Conservation (phyloP, 2,888 invertebrate genomes). For the Nomada hirtipes region DNA sequence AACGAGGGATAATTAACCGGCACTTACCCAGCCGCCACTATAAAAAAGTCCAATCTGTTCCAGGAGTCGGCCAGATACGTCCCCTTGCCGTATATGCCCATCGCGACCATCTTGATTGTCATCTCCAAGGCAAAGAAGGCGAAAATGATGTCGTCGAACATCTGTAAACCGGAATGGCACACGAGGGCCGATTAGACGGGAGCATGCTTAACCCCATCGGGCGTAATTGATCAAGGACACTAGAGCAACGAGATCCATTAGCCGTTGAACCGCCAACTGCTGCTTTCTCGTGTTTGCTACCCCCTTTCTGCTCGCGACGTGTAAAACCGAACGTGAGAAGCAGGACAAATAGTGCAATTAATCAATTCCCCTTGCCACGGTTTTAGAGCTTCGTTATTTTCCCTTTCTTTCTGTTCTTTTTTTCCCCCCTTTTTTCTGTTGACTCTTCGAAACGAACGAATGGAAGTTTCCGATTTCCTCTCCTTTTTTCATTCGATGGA, state of each 20-base stretch:
- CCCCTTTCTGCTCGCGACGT: conserved; percentile 14
- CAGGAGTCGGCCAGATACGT: conserved; percentile 99
- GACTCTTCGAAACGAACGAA: no score
- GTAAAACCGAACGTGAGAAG: conserved; percentile 10
- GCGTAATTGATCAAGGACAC: conserved; percentile 59
- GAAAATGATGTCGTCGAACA: conserved; percentile 99
- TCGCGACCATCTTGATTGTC: conserved; percentile 99
- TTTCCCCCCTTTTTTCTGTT: not conserved
- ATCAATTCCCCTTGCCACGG: conserved; percentile 21
- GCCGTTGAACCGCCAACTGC: conserved; percentile 26
- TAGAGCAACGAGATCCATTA: conserved; percentile 55
- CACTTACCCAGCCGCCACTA: conserved; percentile 96
- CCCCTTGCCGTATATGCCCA: conserved; percentile 97
- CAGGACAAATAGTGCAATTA: conserved; percentile 44
- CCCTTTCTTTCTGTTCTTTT: not conserved
- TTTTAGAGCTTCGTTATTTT: not conserved
- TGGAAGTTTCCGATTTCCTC: no score
- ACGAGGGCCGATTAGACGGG: conserved; percentile 25
- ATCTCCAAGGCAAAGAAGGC: conserved; percentile 99
- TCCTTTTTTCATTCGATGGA: no score
- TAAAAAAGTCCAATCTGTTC: conserved; percentile 99
- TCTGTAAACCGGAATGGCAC: conserved; percentile 85
- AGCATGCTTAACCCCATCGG: conserved; percentile 31
- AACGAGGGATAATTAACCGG: conserved; percentile 30
- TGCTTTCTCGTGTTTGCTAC: conserved; percentile 40